Evolutionary conservation across 2,113 vertebrate species (phyloP), one percentile per base, ranked within the genome.

Genomic region (Lasiurus borealis): DNA sequence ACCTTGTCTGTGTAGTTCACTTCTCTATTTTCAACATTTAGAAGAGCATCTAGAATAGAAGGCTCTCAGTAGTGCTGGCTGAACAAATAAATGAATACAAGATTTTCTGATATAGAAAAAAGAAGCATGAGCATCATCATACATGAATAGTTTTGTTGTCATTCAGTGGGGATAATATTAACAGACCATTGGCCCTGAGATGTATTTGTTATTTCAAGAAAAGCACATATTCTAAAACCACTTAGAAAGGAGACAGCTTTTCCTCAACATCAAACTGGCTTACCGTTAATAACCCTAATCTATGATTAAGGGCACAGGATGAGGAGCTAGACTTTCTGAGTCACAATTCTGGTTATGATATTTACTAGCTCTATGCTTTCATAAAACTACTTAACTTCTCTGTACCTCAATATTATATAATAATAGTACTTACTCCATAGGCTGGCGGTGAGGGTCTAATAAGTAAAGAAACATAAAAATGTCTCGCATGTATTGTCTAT

Each of bases 121-220:
- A 18, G 52, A 72, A 96, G 48, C 2, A 46, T 19, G 16, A 27
- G 27, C 29, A 77, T 46, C 72, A 68, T 57, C 25, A 69, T 71
- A 71, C 21, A 34, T 29, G 10, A 25, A 52, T 27, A 57, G 59
- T n/a, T 73, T 92, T 72, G 64, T 44, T 64, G 46, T 68, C 18
- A 44, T 76, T 62, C 95, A 50, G 81, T 23, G 62, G 14, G 8
- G 27, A 10, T 46, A 54, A 52, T 2, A 14, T 72, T 88, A 90
- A 82, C n/a, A 92, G 48, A 12, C 25, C 8, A 64, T 1, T 85
- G 83, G 25, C 13, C 84, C 68, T 76, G 6, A 95, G 66, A 62
- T 4, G 31, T 4, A 95, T 80, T 52, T 76, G 75, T 29, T 57
- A 68, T 54, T 93, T 82, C 86, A 93, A 91, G 29, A 88, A 81